These are phyloP conservation scores for Cottoperca gobio DNA, from an alignment of 2,797 vertebrate genomes.

Conservation along the genomic window DNA sequence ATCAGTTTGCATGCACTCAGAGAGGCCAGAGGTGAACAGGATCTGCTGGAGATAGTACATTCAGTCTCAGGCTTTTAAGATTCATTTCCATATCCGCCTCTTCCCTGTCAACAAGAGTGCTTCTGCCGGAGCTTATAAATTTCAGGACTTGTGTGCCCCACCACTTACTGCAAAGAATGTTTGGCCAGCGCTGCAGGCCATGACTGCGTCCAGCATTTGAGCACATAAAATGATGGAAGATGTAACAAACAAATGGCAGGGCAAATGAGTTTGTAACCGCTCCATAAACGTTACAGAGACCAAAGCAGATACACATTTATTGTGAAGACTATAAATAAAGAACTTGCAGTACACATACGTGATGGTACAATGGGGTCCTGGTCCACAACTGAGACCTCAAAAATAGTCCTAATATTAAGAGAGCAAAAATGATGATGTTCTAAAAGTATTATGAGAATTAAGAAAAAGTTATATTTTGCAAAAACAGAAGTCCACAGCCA, in stretches of 20 bases:
- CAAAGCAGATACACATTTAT: neutral
- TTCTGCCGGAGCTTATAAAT: conserved; percentile 57
- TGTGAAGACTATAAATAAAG: neutral
- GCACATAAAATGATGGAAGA: conserved; percentile 15
- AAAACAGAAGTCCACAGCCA: neutral
- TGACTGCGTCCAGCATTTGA: conserved; percentile 9
- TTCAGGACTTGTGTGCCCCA: conserved; percentile 16
- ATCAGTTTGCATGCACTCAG: conserved; percentile 64
- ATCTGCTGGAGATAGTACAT: conserved; percentile 39
- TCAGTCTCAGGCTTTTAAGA: conserved; percentile 65
- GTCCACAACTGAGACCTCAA: neutral
- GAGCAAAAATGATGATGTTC: neutral
- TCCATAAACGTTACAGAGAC: conserved; percentile 10
- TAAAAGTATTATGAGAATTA: neutral
- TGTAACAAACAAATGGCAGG: conserved; percentile 5
- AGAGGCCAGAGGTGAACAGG: conserved; percentile 42
- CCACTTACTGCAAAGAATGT: conserved; percentile 29
- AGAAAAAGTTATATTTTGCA: neutral
- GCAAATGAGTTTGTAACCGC: neutral
- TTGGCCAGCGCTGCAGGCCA: conserved; percentile 6
- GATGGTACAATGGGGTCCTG: neutral
- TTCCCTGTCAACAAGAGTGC: conserved; percentile 50
- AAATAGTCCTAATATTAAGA: neutral
- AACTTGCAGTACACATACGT: neutral
- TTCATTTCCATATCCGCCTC: conserved; percentile 62